These are phyloP conservation scores for Solea senegalensis DNA, from an alignment of 2,113 vertebrate genomes.

Conservation along the genomic window DNA sequence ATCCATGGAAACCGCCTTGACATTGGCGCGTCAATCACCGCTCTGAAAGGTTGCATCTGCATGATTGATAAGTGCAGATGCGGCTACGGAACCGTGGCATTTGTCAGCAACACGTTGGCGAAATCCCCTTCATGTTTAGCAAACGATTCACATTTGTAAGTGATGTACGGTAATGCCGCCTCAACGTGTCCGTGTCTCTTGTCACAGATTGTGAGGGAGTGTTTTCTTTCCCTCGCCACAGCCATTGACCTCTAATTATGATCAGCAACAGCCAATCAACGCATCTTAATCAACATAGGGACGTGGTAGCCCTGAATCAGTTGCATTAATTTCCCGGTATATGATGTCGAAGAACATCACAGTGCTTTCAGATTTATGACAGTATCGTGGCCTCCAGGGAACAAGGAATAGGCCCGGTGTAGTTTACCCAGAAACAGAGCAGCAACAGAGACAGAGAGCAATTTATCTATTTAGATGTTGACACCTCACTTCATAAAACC, in stretches of 20 bases:
- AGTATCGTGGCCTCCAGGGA: not conserved
- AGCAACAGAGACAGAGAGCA: slow-evolving; percentile 10
- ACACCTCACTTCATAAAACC: slow-evolving; percentile 39
- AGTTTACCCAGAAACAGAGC: not conserved
- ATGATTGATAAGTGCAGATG: slow-evolving; percentile 58
- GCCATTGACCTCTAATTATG: not conserved
- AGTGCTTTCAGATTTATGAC: too few species aligned
- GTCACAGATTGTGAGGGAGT: slow-evolving; percentile 1
- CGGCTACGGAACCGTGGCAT: slow-evolving; percentile 17
- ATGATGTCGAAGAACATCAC: too few species aligned
- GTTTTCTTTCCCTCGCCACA: not conserved
- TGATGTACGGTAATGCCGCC: not conserved
- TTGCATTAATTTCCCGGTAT: too few species aligned
- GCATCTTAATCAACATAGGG: too few species aligned
- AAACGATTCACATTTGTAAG: slow-evolving; percentile 9
- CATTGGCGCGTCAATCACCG: slow-evolving; percentile 41
- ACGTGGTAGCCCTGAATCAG: too few species aligned
- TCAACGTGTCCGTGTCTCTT: not conserved
- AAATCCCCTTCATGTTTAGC: not conserved
- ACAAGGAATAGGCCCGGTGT: not conserved
- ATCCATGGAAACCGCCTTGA: slow-evolving; percentile 72
- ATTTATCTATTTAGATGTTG: slow-evolving; percentile 37
- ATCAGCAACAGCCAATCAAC: not conserved
- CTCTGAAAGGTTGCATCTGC: slow-evolving; percentile 66
- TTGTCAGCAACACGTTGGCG: not conserved